Base-by-base conservation (phyloP, 2,797 vertebrate genomes). In the Manis crassicaudata region DNA sequence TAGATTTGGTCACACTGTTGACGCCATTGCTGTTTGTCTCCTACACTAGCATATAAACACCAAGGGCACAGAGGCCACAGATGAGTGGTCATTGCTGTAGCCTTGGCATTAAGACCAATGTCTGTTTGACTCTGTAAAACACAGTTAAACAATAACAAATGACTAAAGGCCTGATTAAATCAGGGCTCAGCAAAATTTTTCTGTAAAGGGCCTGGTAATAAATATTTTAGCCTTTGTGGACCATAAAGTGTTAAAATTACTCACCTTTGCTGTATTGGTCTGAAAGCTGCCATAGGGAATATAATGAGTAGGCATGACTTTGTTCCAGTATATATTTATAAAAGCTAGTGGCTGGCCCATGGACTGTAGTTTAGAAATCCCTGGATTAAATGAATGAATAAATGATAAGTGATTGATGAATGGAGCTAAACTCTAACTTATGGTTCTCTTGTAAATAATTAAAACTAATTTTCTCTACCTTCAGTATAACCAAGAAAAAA, bases 371-470 rank as follows among this genome's bases (percentile, higher is more conserved):
- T 85, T 85, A 79, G 35, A 86, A 91, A 77, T 52, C 37, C 21
- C 43, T 93, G n/a, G 25, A 77, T 77, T 94, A 56, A 92, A 77
- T 82, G 52, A 85, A 46, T 65, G 81, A 82, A 58, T 40, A 43
- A 84, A 79, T 35, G 4, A n/a, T 58, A 80, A n/a, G 60, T 81
- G 46, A 91, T 72, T 82, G 81, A 5, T 70, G 35, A 85, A 58
- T 65, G 72, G 40, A 95, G 80, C 21, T 40, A 73, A 96, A 88
- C 35, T 83, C 58, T 70, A 52, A 75, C 8, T 56, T 70, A 2
- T 65, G 81, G 46, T 67, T 81, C 35, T 85, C 93, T 77, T 85
- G 46, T 75, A 81, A 56, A 70, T 81, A 89, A 81, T 52, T 84
- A 43, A 91, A 75, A 80, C 29, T 20, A 25, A 58, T 82, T 79